These are phyloP conservation scores for Sus scrofa DNA, from an alignment of 2,113 vertebrate species.

Conservation along the genomic window DNA sequence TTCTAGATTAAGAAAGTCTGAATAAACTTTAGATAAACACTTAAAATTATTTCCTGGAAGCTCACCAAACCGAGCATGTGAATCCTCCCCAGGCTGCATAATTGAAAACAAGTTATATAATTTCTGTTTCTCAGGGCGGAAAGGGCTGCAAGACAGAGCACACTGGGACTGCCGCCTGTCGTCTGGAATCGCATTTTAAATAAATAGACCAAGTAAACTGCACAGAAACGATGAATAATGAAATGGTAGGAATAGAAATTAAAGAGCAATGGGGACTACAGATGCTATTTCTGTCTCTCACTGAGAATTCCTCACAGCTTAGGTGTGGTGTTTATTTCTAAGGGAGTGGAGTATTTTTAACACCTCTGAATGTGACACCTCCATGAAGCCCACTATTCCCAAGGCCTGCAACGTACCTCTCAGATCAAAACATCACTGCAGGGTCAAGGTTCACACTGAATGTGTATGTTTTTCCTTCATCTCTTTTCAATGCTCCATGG, in stretches of 20 bases:
- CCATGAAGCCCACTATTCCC: conserved; percentile 62
- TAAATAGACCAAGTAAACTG: conserved; percentile 72
- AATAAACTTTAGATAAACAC: conserved; percentile 80
- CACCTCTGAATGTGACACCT: conserved; percentile 63
- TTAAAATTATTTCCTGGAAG: conserved; percentile 79
- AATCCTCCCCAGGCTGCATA: conserved; percentile 70
- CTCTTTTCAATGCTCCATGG: conserved; percentile 6
- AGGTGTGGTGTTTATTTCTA: conserved; percentile 69
- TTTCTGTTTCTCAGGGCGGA: conserved; percentile 67
- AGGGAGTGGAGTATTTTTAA: conserved; percentile 76
- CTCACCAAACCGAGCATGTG: conserved; percentile 77
- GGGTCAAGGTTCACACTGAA: not conserved
- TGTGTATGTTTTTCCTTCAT: not conserved
- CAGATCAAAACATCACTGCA: conserved; percentile 2
- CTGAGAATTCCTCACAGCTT: conserved; percentile 61
- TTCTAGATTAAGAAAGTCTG: conserved; percentile 77
- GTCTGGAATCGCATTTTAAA: conserved; percentile 79
- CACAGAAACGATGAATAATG: conserved; percentile 69
- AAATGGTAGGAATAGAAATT: conserved; percentile 71
- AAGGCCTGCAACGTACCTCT: conserved; percentile 51
- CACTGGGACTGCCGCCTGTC: conserved; percentile 62
- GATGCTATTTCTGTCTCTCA: conserved; percentile 76
- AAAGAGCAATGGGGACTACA: conserved; percentile 45
- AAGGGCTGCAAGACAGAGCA: conserved; percentile 62
- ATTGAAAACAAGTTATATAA: conserved; percentile 85